phyloP scores from a whole-genome alignment of 2,113 vertebrate species.

The Lontra canadensis region DNA sequence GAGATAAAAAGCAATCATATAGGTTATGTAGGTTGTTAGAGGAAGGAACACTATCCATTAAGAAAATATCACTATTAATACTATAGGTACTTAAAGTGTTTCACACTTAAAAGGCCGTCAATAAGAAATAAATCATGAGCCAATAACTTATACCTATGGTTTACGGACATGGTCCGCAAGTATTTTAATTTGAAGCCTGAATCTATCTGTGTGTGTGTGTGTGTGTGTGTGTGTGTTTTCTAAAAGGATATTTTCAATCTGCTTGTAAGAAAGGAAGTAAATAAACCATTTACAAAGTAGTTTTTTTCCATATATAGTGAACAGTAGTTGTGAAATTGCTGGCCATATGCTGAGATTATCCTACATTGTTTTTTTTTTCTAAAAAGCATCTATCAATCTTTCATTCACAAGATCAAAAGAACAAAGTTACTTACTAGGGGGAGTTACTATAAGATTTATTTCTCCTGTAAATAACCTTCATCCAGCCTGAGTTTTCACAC shows the following conservation, averaged over 20 bases:
- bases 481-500: not conserved
- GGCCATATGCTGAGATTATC: not conserved
- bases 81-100: not conserved
- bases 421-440: conserved; percentile 56
- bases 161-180: not conserved
- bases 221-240: not conserved
- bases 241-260: not conserved
- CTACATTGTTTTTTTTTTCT: not conserved
- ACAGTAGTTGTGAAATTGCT: not conserved
- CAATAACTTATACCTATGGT: not conserved
- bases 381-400: not conserved
- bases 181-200: not conserved
- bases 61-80: not conserved
- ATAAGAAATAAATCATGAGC: not conserved
- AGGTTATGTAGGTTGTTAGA: not conserved
- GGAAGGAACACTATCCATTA: not conserved
- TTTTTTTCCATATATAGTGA: not conserved
- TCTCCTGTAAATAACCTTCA: conserved; percentile 55
- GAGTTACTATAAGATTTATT: conserved; percentile 50
- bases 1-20: not conserved
- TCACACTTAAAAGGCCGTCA: not conserved
- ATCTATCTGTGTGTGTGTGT: fast-evolving
- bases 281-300: not conserved
- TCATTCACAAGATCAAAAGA: not conserved
- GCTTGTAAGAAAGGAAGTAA: not conserved